phyloP scores from a whole-genome alignment of 2,113 vertebrate species.

The Pelecanoides urinatrix region DNA sequence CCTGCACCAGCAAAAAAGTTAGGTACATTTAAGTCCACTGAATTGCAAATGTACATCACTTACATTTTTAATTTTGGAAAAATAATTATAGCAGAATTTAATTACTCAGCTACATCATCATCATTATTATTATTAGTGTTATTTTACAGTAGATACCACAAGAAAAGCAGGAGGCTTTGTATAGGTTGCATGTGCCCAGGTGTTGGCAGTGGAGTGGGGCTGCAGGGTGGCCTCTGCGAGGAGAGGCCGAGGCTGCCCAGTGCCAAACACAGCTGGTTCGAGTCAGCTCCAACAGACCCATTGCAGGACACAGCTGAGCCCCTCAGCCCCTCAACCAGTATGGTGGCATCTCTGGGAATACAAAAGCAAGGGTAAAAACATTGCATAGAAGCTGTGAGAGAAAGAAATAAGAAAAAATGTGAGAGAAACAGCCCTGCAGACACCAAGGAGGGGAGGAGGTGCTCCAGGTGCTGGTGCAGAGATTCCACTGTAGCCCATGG shows the following conservation, averaged over 20 bases:
- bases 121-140: not conserved
- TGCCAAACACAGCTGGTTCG: not conserved
- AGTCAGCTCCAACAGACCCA: accelerated
- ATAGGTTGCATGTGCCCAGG: accelerated
- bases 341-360: not conserved
- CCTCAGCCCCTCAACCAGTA: too few species aligned
- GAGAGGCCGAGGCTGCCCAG: accelerated
- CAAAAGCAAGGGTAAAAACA: not conserved
- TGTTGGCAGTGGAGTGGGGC: not conserved
- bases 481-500: not conserved
- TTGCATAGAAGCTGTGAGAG: not conserved
- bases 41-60: not conserved
- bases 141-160: not conserved
- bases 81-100: not conserved
- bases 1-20: not conserved
- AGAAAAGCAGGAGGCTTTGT: not conserved
- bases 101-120: not conserved
- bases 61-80: not conserved
- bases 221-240: not conserved
- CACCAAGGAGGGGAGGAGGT: not conserved
- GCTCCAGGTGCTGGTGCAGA: not conserved
- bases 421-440: not conserved
- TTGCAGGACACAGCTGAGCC: not conserved
- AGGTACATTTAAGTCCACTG: not conserved
- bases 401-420: not conserved